Conservation (phyloP, 2,797 vertebrate species). For the Sebastes trivittatus region DNA sequence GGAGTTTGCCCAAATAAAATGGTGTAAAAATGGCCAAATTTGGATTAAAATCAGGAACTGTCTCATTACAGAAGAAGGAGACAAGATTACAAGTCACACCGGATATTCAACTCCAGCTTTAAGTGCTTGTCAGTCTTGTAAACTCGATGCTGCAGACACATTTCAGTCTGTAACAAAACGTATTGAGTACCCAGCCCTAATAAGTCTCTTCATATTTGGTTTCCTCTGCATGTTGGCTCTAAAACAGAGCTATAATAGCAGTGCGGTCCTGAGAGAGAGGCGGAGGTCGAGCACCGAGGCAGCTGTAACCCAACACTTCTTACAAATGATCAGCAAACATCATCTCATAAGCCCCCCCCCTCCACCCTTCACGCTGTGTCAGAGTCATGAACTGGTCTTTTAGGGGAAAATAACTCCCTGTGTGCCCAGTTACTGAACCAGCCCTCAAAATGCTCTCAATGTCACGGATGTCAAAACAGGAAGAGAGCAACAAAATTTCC, state of each 20-base stretch:
- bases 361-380: not conserved
- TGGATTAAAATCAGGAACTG: not conserved
- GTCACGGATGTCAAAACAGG: slow-evolving; percentile 72
- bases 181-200: not conserved
- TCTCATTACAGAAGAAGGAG: not conserved
- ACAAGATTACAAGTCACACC: not conserved
- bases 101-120: not conserved
- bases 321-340: slow-evolving; percentile 2
- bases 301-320: slow-evolving; percentile 7
- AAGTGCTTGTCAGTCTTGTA: not conserved
- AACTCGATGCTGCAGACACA: not conserved
- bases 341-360: not conserved
- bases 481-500: slow-evolving; percentile 68
- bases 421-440: slow-evolving; percentile 25
- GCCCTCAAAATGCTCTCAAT: slow-evolving; percentile 39
- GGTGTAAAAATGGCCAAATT: too few relatives aligned
- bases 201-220: not conserved
- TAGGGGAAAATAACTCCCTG: not conserved
- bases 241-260: not conserved
- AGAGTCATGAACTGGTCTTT: not conserved
- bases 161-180: not conserved
- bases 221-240: not conserved
- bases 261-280: not conserved
- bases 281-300: not conserved
- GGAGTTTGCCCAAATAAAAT: not conserved